These are phyloP conservation scores for Coluber constrictor DNA, from an alignment of 2,797 vertebrate species.

Conservation along the genomic window DNA sequence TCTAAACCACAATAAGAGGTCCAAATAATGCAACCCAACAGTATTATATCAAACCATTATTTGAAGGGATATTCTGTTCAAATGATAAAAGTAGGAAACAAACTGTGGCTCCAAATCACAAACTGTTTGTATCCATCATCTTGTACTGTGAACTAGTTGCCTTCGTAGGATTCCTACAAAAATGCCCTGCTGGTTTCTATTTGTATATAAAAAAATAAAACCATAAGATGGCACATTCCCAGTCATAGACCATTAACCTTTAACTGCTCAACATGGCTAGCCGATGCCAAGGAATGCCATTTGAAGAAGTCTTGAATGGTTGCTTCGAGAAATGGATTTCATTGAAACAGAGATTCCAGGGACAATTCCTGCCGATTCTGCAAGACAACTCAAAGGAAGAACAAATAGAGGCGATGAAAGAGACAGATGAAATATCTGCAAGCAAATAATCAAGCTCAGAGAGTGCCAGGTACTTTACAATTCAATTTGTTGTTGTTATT, in stretches of 20 bases:
- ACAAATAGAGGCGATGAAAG: background rate
- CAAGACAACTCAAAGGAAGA: background rate
- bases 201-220: background rate
- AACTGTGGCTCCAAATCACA: background rate
- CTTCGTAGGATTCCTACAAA: background rate
- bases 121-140: background rate
- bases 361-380: background rate
- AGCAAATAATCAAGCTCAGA: background rate
- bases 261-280: background rate
- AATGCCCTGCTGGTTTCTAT: background rate
- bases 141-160: slow-evolving; percentile 1
- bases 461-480: background rate
- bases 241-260: background rate
- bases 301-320: background rate
- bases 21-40: background rate
- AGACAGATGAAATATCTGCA: background rate
- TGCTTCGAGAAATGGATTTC: background rate
- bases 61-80: background rate
- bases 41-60: background rate
- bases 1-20: background rate
- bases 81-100: background rate
- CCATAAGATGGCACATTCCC: background rate
- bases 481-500: background rate
- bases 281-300: background rate
- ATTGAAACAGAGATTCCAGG: background rate